Evolutionary conservation across 2,113 vertebrate genomes (phyloP), one percentile per base, ranked within the genome.

Genomic region (Paramisgurnus dabryanus): DNA sequence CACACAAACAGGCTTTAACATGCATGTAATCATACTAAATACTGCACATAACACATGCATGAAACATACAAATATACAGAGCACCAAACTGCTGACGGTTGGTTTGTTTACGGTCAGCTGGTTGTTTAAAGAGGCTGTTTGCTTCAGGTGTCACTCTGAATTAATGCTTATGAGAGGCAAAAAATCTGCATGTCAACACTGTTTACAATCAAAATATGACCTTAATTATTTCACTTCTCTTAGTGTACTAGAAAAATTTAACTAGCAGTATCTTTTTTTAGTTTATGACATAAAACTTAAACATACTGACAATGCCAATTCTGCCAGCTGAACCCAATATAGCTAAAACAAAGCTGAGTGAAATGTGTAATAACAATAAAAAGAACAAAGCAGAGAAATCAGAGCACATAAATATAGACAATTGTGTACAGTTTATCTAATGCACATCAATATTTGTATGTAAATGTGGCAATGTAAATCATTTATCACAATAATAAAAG

Each of bases 151-250:
- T 64, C 34, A 18, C 27, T 18, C 43, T 4, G 39, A 71, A 27
- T 43, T n/a, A 45, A 11, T 61, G 11, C 55, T 15, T 10, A 27
- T 9, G 8, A 10, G 66, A 53, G 41, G 9, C 2, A 67, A 50
- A 82, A 82, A 79, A 82, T 66, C 74, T 72, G 67, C n/a, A 13
- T 13, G 15, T 6, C 69, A 27, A 74, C 82, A 27, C 45, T 57
- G 71, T 81, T 86, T 81, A 83, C 39, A 83, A 88, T 86, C 68
- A 58, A 86, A 89, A 84, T 83, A 85, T 63, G 75, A 82, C 82
- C 76, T 49, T 85, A 86, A 88, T 85, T 83, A 81, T 71, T 64
- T 83, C 53, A 3, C 73, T 88, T 58, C 45, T 84, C 85, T 85
- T 78, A 39, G 65, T 81, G 82, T 76, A 34, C 27, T 34, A 34